Evolutionary conservation across 2,888 invertebrate species (phyloP).

Genomic region (Panorpa germanica): DNA sequence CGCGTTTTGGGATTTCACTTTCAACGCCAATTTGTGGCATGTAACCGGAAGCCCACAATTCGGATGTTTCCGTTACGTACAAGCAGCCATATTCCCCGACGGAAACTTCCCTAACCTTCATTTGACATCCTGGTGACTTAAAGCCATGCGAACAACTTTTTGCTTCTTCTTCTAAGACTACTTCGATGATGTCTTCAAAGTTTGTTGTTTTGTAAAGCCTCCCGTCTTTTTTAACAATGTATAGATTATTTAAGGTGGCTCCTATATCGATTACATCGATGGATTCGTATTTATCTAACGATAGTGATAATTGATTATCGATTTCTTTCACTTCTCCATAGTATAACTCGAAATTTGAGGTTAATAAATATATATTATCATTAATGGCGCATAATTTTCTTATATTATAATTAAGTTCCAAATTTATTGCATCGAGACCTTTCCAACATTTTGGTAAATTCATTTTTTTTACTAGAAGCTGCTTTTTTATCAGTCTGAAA

Average conservation of each 20-base stretch:
- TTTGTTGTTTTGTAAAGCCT: constrained; percentile 32
- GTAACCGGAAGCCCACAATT: constrained; percentile 47
- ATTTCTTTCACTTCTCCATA: no score
- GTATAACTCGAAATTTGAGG: no score
- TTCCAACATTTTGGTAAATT: no score
- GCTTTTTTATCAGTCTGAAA: no score
- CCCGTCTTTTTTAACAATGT: constrained; percentile 40
- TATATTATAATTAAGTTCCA: no score
- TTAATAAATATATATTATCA: no score
- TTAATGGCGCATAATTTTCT: no score
- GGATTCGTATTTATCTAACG: no score
- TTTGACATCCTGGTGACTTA: constrained; percentile 36
- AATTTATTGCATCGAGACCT: no score
- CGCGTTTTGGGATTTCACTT: constrained; percentile 36
- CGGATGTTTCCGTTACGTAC: constrained; percentile 43
- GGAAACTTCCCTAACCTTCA: constrained; percentile 40
- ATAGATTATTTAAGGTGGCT: constrained; percentile 35
- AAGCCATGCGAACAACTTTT: constrained; percentile 47
- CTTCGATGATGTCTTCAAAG: constrained; percentile 36
- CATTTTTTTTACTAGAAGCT: no score
- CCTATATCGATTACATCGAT: constrained; percentile 42
- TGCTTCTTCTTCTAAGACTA: constrained; percentile 39
- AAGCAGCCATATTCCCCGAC: constrained; percentile 40
- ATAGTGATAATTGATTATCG: no score
- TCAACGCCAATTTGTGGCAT: constrained; percentile 48